Evolutionary conservation across 2,888 invertebrate genomes (phyloP).

Genomic region (Synergus umbraculus): DNA sequence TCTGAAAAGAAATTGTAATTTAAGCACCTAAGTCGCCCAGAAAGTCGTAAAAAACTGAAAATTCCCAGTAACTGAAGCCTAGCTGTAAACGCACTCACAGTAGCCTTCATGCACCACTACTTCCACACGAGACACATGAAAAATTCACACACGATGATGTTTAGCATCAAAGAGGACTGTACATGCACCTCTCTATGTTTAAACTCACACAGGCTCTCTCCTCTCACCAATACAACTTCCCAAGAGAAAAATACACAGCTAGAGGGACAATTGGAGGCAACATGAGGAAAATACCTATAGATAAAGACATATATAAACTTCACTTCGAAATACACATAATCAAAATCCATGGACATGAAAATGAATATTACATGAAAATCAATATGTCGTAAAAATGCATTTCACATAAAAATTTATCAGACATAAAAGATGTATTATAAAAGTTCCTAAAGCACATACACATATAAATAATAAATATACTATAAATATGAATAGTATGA

Average conservation of each 20-base stretch:
- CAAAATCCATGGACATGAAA: background rate
- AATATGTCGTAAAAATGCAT: background rate
- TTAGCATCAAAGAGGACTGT: background rate
- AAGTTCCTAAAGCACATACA: background rate
- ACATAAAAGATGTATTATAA: background rate
- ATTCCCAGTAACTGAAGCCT: too few species aligned
- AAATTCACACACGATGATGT: constrained; percentile 39
- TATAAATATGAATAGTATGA: background rate
- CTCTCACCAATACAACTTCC: background rate
- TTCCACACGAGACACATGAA: background rate
- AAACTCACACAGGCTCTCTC: background rate
- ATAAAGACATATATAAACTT: background rate
- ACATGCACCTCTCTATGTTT: background rate
- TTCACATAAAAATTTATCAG: background rate
- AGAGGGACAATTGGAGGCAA: background rate
- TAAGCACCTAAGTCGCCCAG: too few species aligned
- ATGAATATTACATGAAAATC: background rate
- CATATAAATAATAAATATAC: background rate
- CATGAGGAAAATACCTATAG: background rate
- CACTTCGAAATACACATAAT: background rate
- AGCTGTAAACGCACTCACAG: background rate
- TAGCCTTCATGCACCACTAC: background rate
- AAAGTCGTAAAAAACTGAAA: too few species aligned
- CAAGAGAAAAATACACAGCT: background rate
- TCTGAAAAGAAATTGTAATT: too few species aligned